These are phyloP conservation scores for Pseudococcus viburni DNA, from an alignment of 2,888 invertebrate genomes.

Conservation along the genomic window DNA sequence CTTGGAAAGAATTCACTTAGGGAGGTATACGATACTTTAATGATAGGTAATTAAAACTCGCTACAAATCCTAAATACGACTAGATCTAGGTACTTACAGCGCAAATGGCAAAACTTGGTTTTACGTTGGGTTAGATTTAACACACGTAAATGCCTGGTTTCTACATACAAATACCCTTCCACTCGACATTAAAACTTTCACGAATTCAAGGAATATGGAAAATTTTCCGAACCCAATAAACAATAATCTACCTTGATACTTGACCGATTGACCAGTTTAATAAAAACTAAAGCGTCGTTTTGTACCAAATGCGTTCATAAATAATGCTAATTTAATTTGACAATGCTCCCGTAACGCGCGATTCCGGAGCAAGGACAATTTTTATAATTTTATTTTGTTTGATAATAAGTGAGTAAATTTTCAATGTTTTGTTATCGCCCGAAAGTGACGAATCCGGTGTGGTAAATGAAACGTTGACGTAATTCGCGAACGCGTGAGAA, in stretches of 20 bases:
- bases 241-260: conserved; percentile 15
- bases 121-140: background rate
- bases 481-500: background rate
- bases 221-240: background rate
- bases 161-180: background rate
- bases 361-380: background rate
- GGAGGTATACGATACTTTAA: background rate
- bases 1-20: background rate
- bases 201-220: background rate
- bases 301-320: background rate
- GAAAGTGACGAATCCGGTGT: background rate
- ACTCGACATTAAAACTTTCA: background rate
- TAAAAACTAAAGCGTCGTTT: background rate
- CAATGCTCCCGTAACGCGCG: background rate
- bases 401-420: background rate
- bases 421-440: background rate
- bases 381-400: background rate
- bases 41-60: background rate
- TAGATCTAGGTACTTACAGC: background rate
- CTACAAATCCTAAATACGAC: background rate
- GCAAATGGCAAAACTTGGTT: background rate
- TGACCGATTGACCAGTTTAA: conserved; percentile 32
- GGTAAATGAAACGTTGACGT: background rate
- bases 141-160: background rate
- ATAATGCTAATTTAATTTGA: conserved; percentile 10